Evolutionary conservation across 2,888 invertebrate species (phyloP).

Genomic region (Miltochrista miniata): DNA sequence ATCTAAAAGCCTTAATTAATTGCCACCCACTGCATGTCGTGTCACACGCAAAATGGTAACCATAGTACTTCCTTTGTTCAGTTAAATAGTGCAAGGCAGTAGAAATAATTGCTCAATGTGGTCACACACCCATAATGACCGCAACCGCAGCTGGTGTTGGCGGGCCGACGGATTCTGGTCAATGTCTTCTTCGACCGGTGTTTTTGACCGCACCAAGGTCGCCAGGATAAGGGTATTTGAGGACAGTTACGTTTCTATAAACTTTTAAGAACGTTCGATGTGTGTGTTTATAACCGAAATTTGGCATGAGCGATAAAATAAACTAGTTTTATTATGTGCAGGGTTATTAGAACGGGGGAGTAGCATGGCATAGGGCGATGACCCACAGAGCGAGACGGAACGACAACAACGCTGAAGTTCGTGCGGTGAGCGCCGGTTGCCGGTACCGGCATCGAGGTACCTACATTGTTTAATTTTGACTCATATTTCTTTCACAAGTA

Average conservation of each 20-base stretch:
- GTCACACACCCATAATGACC: slow-evolving; percentile 60
- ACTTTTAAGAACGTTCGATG: slow-evolving; percentile 11
- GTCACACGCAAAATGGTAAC: slow-evolving; percentile 67
- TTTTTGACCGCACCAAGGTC: slow-evolving; percentile 77
- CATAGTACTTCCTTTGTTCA: slow-evolving; percentile 69
- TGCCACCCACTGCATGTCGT: slow-evolving; percentile 65
- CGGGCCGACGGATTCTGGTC: slow-evolving; percentile 58
- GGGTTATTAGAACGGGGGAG: slow-evolving; percentile 79
- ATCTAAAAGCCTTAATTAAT: slow-evolving; percentile 27
- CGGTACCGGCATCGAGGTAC: slow-evolving; percentile 16
- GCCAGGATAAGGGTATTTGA: slow-evolving; percentile 67
- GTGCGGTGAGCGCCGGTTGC: slow-evolving; percentile 47
- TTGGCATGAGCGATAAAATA: slow-evolving; percentile 52
- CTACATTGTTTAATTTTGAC: slow-evolving; percentile 29
- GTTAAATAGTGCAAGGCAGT: slow-evolving; percentile 68
- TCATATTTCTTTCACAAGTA: slow-evolving; percentile 21
- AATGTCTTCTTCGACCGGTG: slow-evolving; percentile 66
- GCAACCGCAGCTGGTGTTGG: slow-evolving; percentile 59
- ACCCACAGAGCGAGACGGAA: slow-evolving; percentile 78
- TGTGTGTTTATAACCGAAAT: slow-evolving; percentile 16
- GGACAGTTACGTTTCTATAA: slow-evolving; percentile 51
- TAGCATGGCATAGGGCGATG: slow-evolving; percentile 72
- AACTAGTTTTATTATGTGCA: slow-evolving; percentile 56
- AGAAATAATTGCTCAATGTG: slow-evolving; percentile 71
- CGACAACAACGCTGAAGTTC: slow-evolving; percentile 81